Base-by-base conservation (phyloP, 1,140 invertebrate species). In the Aphis gossypii region DNA sequence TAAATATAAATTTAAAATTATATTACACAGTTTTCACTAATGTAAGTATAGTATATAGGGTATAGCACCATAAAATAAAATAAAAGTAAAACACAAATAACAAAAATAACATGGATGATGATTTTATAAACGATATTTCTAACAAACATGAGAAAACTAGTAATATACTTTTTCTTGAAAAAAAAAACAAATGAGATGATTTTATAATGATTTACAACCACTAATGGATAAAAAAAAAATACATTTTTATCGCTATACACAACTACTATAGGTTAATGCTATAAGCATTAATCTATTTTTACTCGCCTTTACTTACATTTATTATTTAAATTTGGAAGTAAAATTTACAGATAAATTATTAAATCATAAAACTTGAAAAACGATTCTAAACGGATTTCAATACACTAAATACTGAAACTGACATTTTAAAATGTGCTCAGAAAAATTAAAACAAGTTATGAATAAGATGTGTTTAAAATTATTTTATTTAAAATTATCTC, bases 21-120 rank as follows among this genome's bases (percentile, higher is more conserved):
- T 90, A 20, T 68, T 11, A 68, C 54, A 90, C 25, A 68, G 25
- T 90, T 90, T 90, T 90, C 54, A 90, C 89, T 90, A 20, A n/a
- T 90, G 60, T 60, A 25, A 4, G n/a, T 86, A 86, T 87, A 25
- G 2, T 18, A 18, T 3, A 14, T 51, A 51, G 2, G 18, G 20
- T 11, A 51, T 51, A 51, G 14, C 18, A 51, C 3, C 48, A 18
- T 60, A 54, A 5, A 54, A 54, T 23, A 54, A 23, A 86, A n/a
- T 11, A 46, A 1, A 14, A 7, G 38, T 41, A 84, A 44, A n/a
- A n/a, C 11, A 60, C 0, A 18, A 1, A 8, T 41, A 44, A 44
- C 14, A 25, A 44, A 25, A 90, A 41, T 30, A 60, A 41, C 25
- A 60, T 90, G 11, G 30, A 25, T 35, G 6, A 25, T 90, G 51